Conservation (phyloP, 2,113 vertebrate genomes). For the Catharus fuscescens region DNA sequence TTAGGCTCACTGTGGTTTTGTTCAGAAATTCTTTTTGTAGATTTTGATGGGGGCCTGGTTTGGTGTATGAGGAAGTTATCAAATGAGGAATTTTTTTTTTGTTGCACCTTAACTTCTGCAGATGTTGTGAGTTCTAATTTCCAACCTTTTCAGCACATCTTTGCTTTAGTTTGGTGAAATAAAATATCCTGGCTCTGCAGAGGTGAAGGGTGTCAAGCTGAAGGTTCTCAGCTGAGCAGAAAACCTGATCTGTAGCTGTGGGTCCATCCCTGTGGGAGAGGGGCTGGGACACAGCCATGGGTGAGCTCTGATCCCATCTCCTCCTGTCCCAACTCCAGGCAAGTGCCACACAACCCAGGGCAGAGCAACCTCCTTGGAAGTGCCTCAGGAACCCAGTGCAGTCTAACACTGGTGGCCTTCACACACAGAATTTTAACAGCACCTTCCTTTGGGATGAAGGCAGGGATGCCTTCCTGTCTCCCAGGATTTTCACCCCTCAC, state of each 20-base stretch:
- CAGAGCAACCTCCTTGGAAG: not conserved
- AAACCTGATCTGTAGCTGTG: not conserved
- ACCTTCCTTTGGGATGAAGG: not conserved
- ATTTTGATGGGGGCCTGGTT: constrained; percentile 41
- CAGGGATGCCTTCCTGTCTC: not conserved
- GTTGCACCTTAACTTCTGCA: constrained; percentile 59
- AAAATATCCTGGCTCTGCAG: not conserved
- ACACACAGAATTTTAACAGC: not conserved
- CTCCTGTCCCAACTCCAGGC: not conserved
- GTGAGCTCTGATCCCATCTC: not conserved
- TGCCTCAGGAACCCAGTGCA: not conserved
- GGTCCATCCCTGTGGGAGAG: not conserved
- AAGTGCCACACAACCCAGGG: rapidly evolving
- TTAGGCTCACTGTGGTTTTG: constrained; percentile 62
- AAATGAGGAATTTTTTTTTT: constrained; percentile 35
- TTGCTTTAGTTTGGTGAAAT: constrained; percentile 38
- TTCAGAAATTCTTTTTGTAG: constrained; percentile 63
- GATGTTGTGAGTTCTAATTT: constrained; percentile 64
- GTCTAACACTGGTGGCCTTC: rapidly evolving
- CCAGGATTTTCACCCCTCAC: rapidly evolving
- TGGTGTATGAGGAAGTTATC: constrained; percentile 63
- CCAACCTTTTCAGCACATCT: constrained; percentile 51
- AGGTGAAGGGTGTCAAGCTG: not conserved
- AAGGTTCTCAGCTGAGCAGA: not conserved
- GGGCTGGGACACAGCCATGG: not conserved